phyloP scores from a whole-genome alignment of 2,113 vertebrate genomes.

The Garra rufa region DNA sequence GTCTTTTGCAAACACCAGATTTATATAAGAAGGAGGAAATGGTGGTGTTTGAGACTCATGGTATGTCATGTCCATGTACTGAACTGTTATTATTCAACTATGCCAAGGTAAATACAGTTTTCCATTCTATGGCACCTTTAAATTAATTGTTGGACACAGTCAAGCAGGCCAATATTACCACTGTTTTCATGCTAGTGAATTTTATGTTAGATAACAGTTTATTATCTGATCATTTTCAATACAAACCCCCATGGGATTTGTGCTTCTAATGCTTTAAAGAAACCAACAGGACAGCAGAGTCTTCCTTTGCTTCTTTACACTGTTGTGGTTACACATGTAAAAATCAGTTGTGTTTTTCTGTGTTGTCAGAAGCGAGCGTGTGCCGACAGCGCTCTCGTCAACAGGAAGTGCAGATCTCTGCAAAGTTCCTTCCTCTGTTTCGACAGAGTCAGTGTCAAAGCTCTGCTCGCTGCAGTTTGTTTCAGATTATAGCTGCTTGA shows the following conservation, averaged over 20 bases:
- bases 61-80: too few relatives aligned
- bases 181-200: background rate
- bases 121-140: too few relatives aligned
- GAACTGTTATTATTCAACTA: too few relatives aligned
- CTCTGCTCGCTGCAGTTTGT: conserved; percentile 53
- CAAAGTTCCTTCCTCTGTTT: conserved; percentile 69
- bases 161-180: background rate
- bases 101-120: too few relatives aligned
- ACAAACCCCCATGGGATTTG: background rate
- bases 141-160: too few relatives aligned
- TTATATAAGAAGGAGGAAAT: too few relatives aligned
- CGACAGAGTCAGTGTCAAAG: conserved; percentile 17
- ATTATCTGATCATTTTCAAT: background rate
- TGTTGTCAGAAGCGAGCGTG: conserved; percentile 19
- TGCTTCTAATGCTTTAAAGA: background rate
- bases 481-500: conserved; percentile 60
- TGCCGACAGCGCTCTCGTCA: conserved; percentile 53
- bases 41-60: too few relatives aligned
- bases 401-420: conserved; percentile 77
- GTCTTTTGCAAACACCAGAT: too few relatives aligned
- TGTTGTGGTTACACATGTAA: background rate
- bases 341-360: conserved; percentile 1
- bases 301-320: background rate
- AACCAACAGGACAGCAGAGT: background rate
- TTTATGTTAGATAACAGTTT: background rate